Evolutionary conservation across 2,797 vertebrate genomes (phyloP).

Genomic region (Molossus alvarezi): DNA sequence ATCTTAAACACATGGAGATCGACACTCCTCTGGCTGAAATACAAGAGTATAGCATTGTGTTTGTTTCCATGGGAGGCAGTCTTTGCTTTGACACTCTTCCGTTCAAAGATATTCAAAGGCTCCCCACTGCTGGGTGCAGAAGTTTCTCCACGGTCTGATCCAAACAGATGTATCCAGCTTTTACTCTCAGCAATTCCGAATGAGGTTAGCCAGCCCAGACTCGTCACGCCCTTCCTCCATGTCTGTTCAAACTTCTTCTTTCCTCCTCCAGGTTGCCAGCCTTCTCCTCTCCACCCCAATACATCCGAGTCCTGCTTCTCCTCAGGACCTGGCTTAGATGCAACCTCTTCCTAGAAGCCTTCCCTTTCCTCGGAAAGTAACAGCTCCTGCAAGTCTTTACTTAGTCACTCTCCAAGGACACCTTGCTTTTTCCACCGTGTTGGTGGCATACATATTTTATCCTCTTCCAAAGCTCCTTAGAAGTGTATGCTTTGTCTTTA

Average conservation of each 20-base stretch:
- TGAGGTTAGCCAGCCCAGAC: background rate
- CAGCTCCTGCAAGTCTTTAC: background rate
- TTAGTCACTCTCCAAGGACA: background rate
- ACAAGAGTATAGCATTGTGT: no score
- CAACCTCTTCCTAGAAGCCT: background rate
- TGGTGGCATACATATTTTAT: background rate
- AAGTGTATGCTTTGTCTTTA: background rate
- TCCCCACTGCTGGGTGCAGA: background rate
- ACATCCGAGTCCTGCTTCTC: background rate
- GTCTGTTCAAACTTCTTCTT: background rate
- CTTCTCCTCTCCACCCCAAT: background rate
- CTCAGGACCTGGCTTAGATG: background rate
- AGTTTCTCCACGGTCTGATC: constrained; percentile 13
- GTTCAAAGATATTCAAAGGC: background rate
- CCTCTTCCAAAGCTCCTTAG: background rate
- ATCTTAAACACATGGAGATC: background rate
- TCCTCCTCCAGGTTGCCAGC: background rate
- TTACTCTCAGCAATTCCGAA: background rate
- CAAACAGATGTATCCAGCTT: constrained; percentile 52
- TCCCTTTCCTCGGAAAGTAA: background rate
- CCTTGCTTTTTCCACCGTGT: background rate
- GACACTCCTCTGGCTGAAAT: background rate
- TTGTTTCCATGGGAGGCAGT: background rate
- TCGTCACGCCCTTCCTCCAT: background rate
- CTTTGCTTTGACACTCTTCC: background rate